Base-by-base conservation (phyloP, 1,140 invertebrate species). In the Zophobas atratus region DNA sequence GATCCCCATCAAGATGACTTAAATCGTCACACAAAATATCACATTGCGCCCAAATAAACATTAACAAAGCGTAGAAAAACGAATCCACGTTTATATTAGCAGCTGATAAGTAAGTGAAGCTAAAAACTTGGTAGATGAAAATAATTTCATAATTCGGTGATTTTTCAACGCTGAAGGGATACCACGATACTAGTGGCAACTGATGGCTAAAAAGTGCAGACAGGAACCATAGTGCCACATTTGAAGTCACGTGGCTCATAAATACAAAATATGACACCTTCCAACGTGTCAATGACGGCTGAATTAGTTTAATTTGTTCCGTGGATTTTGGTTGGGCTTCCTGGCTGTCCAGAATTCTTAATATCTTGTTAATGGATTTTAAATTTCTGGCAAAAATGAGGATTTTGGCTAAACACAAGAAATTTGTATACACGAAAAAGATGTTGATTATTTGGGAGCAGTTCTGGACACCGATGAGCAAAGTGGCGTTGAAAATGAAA, bases 131-230 rank as follows among this genome's bases (percentile, higher is more conserved):
- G 35, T 72, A 72, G 36, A 38, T 32, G 33, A 51, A 72, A 6
- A 43, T 41, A 5, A 72, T 38, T 72, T 72, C 2, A 34, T 72
- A 72, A 20, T 72, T 38, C 33, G 70, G 70, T 20, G 35, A 32
- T 51, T 34, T n/a, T 33, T 33, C 48, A 6, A 1, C 20, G 35
- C 36, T 38, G 70, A 51, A 72, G 2, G 70, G 70, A 51, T 72
- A 72, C 70, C 70, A 72, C 49, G 46, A 33, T 35, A 41, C 36
- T 34, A 72, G 51, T 6, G 70, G 70, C 33, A 72, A 72, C 8
- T 48, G 43, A 1, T 43, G 46, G 33, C n/a, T 60, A 33, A 60
- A 36, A 5, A 60, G 38, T 36, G 36, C 34, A 6, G 56, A 33
- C n/a, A 60, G 34, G 1, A 36, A 36, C 56, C 56, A 60, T 36